Evolutionary conservation across 2,888 invertebrate genomes (phyloP).

Genomic region (Drosophila borborema): DNA sequence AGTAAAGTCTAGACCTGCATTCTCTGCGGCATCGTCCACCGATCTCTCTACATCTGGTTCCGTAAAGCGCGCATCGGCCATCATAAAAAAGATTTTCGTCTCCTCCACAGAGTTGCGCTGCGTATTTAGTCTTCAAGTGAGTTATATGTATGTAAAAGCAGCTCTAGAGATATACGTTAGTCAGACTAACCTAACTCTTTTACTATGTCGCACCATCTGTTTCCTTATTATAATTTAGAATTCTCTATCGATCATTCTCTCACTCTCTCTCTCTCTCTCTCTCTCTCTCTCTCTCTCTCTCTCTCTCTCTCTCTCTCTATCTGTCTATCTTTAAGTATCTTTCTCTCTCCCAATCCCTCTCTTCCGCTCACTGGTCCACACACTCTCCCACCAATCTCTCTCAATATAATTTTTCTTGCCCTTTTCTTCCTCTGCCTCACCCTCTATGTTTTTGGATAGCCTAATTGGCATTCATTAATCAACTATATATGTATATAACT

Average conservation of each 20-base stretch:
- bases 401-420: no score
- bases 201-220: background rate
- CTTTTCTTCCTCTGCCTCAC: background rate
- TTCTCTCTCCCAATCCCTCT: background rate
- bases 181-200: background rate
- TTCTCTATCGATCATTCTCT: background rate
- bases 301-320: background rate
- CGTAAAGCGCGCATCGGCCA: constrained; percentile 74
- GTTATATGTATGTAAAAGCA: background rate
- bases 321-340: background rate
- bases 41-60: constrained; percentile 34
- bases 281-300: background rate
- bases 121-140: background rate
- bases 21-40: constrained; percentile 31
- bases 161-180: background rate
- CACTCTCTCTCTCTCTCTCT: background rate
- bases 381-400: no score
- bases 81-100: constrained; percentile 77
- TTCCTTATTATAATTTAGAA: background rate
- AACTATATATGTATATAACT: no score
- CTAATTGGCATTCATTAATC: background rate
- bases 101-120: constrained; percentile 77
- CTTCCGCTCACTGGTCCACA: no score
- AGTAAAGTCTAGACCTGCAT: background rate
- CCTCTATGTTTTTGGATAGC: no score